Percentiles rank a stretch among this genome's conserved stretches.
Conservation (phyloP, 2,113 vertebrate species). For the Mesoclemmys tuberculata region DNA sequence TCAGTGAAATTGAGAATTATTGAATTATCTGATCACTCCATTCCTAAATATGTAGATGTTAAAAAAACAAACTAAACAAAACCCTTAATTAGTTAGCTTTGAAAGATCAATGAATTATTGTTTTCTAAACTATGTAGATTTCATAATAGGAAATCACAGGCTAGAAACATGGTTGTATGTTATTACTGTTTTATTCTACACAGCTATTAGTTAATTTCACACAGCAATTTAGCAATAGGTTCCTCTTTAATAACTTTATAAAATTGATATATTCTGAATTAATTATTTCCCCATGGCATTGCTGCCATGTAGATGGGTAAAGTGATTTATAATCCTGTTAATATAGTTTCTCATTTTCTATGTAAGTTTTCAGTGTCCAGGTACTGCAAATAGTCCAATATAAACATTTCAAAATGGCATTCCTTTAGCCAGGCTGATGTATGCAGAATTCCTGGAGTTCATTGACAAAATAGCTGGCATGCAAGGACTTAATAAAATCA, state of each 20-base stretch:
- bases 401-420: background rate
- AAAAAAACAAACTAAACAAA: background rate
- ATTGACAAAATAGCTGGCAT: background rate
- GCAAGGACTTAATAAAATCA: background rate
- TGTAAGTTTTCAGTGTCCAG: background rate
- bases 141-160: constrained; percentile 18
- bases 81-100: constrained; percentile 39
- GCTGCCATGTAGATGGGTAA: background rate
- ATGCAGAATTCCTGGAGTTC: background rate
- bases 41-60: background rate
- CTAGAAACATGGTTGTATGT: constrained; percentile 22
- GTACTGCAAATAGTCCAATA: background rate
- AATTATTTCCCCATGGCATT: constrained; percentile 23
- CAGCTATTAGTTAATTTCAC: constrained; percentile 38
- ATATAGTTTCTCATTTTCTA: background rate
- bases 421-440: fast-evolving
- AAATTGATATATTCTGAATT: constrained; percentile 17
- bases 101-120: constrained; percentile 15
- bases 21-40: background rate
- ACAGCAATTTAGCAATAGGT: constrained; percentile 26
- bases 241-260: constrained; percentile 30
- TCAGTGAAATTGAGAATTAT: background rate
- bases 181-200: constrained; percentile 23
- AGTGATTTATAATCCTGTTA: constrained; percentile 3
- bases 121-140: constrained; percentile 32